Base-by-base conservation (phyloP, 2,888 invertebrate genomes). In the Silvanus unidentatus region DNA sequence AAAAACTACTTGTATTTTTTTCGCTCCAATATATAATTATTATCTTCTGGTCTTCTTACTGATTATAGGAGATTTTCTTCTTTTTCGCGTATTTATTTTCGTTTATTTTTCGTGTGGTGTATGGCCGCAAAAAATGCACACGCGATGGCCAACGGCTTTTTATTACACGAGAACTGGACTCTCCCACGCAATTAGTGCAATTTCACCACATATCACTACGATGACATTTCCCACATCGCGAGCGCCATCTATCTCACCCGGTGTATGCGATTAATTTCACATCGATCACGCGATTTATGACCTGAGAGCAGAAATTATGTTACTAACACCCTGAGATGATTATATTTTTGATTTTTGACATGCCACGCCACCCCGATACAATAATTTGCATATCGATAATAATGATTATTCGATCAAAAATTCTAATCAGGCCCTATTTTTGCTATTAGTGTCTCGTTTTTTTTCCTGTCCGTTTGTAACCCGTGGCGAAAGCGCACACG, bases 71-170 rank as follows among this genome's bases (percentile, higher is more conserved):
- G 8, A 22, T 22, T 22, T 22, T 22, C 3, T 5, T 5, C 22
- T 3, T 22, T 22, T 5, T 22, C n/a, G n/a, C n/a, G 10, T 28
- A 28, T 28, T 28, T 12, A 15, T 37, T 37, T 37, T 3, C 14
- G 13, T 16, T 37, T 37, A 6, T 37, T 37, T 37, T 10, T 16
- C 15, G 14, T 16, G 48, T 48, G 48, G 44, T n/a, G 44, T 48
- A 48, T 48, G 30, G 44, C 37, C n/a, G 37, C 36, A 45, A 42
- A 29, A 35, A 22, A 40, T 4, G 30, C 45, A 32, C 48, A 48
- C 48, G 48, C 48, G 48, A 48, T 44, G 42, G 30, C 36, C 10
- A 47, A 44, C 40, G 27, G 39, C 39, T 39, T 27, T 37, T 12
- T n/a, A 32, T 39, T 12, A 14, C 22, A 28, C 16, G 16, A 29